phyloP scores from a whole-genome alignment of 2,113 vertebrate genomes.

The Holacanthus passer region DNA sequence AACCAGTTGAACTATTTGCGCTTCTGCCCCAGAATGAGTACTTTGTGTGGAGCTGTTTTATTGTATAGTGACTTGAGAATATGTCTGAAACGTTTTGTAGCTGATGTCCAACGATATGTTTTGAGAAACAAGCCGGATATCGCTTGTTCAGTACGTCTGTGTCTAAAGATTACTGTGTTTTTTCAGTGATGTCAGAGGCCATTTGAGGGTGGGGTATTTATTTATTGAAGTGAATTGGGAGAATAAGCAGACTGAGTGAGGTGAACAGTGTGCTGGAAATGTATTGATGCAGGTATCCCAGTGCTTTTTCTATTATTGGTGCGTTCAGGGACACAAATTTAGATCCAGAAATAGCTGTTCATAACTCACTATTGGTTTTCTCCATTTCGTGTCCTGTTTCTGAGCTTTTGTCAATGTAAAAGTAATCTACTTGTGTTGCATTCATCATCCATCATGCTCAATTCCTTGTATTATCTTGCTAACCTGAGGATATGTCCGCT shows the following conservation, averaged over 20 bases:
- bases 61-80: slow-evolving; percentile 30
- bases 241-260: slow-evolving; percentile 22
- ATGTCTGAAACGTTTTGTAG: slow-evolving; percentile 43
- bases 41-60: slow-evolving; percentile 23
- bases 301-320: slow-evolving; percentile 42
- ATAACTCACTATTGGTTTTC: slow-evolving; percentile 28
- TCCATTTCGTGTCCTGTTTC: slow-evolving; percentile 31
- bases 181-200: slow-evolving; percentile 42
- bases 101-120: slow-evolving; percentile 46
- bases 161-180: slow-evolving; percentile 46
- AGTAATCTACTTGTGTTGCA: slow-evolving; percentile 31
- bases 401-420: slow-evolving; percentile 42
- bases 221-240: slow-evolving; percentile 62
- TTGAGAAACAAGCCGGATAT: slow-evolving; percentile 40
- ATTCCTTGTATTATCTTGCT: slow-evolving; percentile 18
- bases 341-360: slow-evolving; percentile 19
- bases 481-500: not conserved
- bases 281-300: slow-evolving; percentile 22
- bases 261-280: slow-evolving; percentile 48
- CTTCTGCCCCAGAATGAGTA: slow-evolving; percentile 12
- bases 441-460: slow-evolving; percentile 1
- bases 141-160: slow-evolving; percentile 46
- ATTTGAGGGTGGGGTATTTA: slow-evolving; percentile 79
- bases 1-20: slow-evolving; percentile 30
- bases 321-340: slow-evolving; percentile 31